These are phyloP conservation scores for Gymnothorax reevesii DNA, from an alignment of 2,797 vertebrate species.

Conservation along the genomic window DNA sequence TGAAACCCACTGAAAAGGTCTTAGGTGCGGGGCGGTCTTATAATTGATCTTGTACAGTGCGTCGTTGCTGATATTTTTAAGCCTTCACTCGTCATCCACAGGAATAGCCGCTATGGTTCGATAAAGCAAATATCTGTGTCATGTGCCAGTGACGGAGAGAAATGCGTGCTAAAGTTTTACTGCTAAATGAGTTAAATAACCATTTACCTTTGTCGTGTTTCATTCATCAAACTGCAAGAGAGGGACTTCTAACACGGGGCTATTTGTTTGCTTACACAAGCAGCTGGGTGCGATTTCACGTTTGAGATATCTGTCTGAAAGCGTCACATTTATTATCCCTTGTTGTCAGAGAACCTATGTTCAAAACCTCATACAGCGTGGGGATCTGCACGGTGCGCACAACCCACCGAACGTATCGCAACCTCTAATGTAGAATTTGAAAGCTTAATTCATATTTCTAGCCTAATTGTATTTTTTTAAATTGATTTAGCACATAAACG, in stretches of 20 bases:
- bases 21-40: neutral
- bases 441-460: neutral
- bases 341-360: constrained; percentile 88
- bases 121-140: constrained; percentile 14
- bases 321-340: constrained; percentile 92
- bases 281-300: constrained; percentile 97
- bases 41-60: neutral
- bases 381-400: constrained; percentile 47
- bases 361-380: constrained; percentile 68
- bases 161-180: constrained; percentile 81
- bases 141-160: constrained; percentile 11
- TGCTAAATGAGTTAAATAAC: constrained; percentile 90
- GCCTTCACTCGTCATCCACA: neutral
- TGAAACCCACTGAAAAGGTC: neutral
- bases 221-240: constrained; percentile 93
- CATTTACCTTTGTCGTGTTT: constrained; percentile 94
- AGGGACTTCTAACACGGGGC: constrained; percentile 84
- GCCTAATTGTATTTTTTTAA: constrained; percentile 58
- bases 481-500: constrained; percentile 36
- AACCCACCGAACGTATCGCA: constrained; percentile 31
- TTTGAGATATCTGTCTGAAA: constrained; percentile 95
- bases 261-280: constrained; percentile 97
- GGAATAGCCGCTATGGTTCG: neutral
- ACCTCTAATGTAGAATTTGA: constrained; percentile 27
- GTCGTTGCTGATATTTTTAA: neutral